These are phyloP conservation scores for Microcebus ravelobensis DNA, from an alignment of 2,113 vertebrate species.

Conservation along the genomic window DNA sequence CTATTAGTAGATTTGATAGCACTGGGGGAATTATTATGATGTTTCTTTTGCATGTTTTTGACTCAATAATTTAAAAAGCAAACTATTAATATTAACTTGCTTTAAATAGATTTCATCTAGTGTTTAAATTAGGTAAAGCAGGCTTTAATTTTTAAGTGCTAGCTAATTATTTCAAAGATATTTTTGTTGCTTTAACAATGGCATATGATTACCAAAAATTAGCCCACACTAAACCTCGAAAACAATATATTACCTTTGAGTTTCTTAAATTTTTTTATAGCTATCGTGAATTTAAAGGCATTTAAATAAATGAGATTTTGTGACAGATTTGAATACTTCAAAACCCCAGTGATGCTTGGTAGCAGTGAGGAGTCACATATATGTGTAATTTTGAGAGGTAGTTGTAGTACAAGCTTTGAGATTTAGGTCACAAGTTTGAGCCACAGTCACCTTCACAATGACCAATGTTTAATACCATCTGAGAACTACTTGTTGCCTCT, in stretches of 20 bases:
- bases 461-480: neutral
- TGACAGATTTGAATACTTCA: neutral
- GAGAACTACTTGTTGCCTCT: neutral
- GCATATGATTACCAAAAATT: slow-evolving; percentile 27
- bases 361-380: neutral
- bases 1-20: slow-evolving; percentile 49
- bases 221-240: neutral
- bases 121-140: slow-evolving; percentile 52
- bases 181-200: slow-evolving; percentile 61
- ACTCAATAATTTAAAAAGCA: slow-evolving; percentile 38
- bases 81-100: slow-evolving; percentile 57
- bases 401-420: neutral
- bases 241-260: slow-evolving; percentile 10
- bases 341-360: neutral
- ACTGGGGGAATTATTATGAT: slow-evolving; percentile 29
- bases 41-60: slow-evolving; percentile 55
- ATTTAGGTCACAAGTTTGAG: slow-evolving; percentile 8
- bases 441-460: neutral
- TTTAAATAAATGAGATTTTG: slow-evolving; percentile 40
- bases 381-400: neutral
- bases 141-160: slow-evolving; percentile 49
- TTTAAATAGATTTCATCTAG: slow-evolving; percentile 45
- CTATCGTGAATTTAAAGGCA: neutral
- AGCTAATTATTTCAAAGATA: slow-evolving; percentile 64
- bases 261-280: slow-evolving; percentile 28